A percentile compares a stretch with the other conserved stretches of the same genome.
Conservation (phyloP, 2,113 vertebrate species). For the Cercopithecus mona region DNA sequence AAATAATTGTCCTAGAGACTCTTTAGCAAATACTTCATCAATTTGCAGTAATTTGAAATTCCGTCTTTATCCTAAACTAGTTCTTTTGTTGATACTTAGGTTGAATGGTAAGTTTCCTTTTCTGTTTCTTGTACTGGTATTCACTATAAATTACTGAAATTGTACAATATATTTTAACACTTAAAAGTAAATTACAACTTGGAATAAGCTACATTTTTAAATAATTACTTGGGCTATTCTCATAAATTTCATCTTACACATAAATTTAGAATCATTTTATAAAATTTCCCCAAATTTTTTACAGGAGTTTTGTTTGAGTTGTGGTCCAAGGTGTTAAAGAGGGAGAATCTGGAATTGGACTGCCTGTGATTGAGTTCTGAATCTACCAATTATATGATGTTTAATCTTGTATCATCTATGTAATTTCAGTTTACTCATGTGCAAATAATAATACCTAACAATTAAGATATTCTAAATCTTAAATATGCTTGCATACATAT, state of each 20-base stretch:
- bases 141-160: background rate
- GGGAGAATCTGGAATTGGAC: background rate
- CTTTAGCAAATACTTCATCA: background rate
- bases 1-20: background rate
- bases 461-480: background rate
- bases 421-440: background rate
- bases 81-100: background rate
- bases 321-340: background rate
- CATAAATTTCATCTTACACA: background rate
- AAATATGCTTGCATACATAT: background rate
- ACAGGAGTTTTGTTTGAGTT: background rate
- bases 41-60: background rate
- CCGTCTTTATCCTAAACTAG: background rate
- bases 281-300: background rate
- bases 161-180: slow-evolving; percentile 25
- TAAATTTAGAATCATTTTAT: background rate
- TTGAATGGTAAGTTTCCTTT: background rate
- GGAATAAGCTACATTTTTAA: background rate
- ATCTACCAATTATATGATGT: background rate
- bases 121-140: background rate
- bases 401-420: background rate
- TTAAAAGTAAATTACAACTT: background rate
- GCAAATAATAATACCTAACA: background rate
- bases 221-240: background rate
- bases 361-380: background rate